Base-by-base conservation (phyloP, 2,113 vertebrate genomes). In the Rhabdornis inornatus region DNA sequence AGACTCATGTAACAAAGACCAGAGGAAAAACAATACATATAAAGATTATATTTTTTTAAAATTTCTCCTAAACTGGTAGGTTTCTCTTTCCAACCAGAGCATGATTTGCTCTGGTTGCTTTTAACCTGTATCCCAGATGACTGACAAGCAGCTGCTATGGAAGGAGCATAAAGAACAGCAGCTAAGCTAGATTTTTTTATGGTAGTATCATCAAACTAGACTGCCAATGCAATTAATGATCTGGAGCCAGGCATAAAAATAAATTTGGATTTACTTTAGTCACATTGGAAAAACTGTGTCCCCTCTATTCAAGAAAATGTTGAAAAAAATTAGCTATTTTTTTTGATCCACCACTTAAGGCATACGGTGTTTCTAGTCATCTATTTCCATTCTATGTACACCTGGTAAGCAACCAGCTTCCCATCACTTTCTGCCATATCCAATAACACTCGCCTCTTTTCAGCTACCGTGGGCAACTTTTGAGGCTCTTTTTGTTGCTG, bases 361-460 rank as follows among this genome's bases (percentile, higher is more conserved):
- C 16, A 69, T 35, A 35, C 3, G 30, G 52, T 56, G 21, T 6
- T 87, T 92, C 64, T 77, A 83, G 77, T 89, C 5, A 52, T 87
- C 80, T 74, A 16, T 87, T 87, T 83, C 52, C 83, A 94, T 47
- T 53, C 42, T 64, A 39, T 30, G 47, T 60, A 89, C 68, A 95
- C 81, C 90, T 94, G 72, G 81, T 89, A 94, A 69, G 49, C 76
- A 91, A 92, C 71, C 59, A 91, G 81, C 30, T 95, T 33, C 87
- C 11, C 63, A 72, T 83, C 27, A 10, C 68, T 57, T 91, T 44
- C 49, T 69, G 68, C 72, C 87, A 64, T 33, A 69, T 18, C 53
- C 66, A 69, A 13, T 86, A 86, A 59, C 28, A 37, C 2, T 90
- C 47, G 31, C 42, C 30, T 79, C 68, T 92, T 71, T 86, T 76